phyloP scores from a whole-genome alignment of 2,888 invertebrate genomes.

The Caenorhabditis doughertyi region DNA sequence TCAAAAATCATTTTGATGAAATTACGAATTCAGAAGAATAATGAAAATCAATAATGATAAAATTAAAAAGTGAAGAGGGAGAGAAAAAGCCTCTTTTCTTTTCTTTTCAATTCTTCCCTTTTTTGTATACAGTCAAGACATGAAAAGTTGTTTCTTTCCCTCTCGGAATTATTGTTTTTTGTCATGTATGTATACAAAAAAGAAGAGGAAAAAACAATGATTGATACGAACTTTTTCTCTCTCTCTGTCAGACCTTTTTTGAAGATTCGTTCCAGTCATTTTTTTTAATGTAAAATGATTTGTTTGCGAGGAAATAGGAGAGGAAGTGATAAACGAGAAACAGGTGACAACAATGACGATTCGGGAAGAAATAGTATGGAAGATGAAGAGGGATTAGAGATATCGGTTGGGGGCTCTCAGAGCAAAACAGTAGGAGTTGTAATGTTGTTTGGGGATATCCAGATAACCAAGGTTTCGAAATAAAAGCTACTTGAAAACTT shows the following conservation, averaged over 20 bases:
- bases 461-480: not conserved
- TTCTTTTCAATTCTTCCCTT: constrained; percentile 5
- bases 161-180: constrained; percentile 33
- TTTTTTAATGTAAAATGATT: not conserved
- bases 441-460: not conserved
- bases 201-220: constrained; percentile 4
- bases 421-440: constrained; percentile 37
- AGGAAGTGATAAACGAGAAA: constrained; percentile 22
- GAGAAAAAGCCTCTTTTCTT: not conserved
- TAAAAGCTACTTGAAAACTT: not conserved
- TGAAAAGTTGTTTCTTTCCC: constrained; percentile 2
- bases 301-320: constrained; percentile 24
- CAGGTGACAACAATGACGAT: constrained; percentile 35
- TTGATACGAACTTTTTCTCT: constrained; percentile 2
- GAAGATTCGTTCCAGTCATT: not conserved
- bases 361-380: constrained; percentile 16
- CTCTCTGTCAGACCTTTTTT: not conserved
- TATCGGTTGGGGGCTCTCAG: not conserved
- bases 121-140: constrained; percentile 35
- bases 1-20: not conserved
- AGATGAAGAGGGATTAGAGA: constrained; percentile 18
- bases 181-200: constrained; percentile 1
- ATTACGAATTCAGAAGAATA: not conserved
- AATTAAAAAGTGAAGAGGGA: not conserved
- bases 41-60: constrained; percentile 1